Evolutionary conservation across 2,797 vertebrate species (phyloP).

Genomic region (Thaleichthys pacificus): DNA sequence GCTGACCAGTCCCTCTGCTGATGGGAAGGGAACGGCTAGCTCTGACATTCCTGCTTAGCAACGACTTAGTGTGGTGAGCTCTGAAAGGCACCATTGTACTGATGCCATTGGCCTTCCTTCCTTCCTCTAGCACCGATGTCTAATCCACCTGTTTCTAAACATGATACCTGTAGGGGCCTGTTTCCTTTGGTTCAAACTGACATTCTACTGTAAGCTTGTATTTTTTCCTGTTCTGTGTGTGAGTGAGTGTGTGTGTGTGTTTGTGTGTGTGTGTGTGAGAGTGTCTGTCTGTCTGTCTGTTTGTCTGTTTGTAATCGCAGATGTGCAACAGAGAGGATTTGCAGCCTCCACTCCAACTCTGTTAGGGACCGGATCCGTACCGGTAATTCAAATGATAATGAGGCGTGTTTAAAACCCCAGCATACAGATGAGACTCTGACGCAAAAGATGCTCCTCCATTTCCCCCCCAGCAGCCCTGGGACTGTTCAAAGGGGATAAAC

Average conservation of each 20-base stretch:
- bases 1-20: neutral
- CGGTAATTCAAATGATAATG: conserved; percentile 10
- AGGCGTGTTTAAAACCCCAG: neutral
- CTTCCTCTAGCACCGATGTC: neutral
- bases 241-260: neutral
- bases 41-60: neutral
- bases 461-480: conserved; percentile 20
- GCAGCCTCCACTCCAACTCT: neutral
- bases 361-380: neutral
- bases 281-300: conserved; percentile 4
- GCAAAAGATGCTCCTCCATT: neutral
- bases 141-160: conserved; percentile 12
- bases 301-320: neutral
- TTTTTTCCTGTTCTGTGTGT: neutral
- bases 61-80: neutral
- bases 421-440: conserved; percentile 6
- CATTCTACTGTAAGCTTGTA: neutral
- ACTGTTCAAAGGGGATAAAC: conserved; percentile 4
- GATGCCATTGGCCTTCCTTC: neutral
- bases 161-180: conserved; percentile 1
- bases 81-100: neutral
- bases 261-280: conserved; percentile 6
- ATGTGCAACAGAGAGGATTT: neutral
- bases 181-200: neutral
- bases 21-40: neutral